Evolutionary conservation across 2,888 invertebrate species (phyloP).

Genomic region (Listrodromus nycthemerus): DNA sequence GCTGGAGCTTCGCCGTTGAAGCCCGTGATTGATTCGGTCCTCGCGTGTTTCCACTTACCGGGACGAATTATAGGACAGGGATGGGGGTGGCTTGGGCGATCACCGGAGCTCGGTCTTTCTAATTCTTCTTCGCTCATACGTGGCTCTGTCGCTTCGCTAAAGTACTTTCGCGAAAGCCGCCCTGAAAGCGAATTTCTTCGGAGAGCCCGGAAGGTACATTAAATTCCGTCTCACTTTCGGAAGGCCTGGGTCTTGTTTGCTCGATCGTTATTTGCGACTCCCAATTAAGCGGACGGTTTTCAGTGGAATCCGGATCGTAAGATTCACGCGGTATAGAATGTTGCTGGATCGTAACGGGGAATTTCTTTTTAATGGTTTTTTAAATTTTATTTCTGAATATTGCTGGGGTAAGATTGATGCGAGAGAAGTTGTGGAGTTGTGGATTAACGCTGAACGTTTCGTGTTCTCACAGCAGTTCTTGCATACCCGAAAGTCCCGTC

Average conservation of each 20-base stretch:
- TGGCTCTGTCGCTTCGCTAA: conserved; percentile 12
- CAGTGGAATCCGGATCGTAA: background rate
- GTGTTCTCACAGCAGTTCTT: too few relatives aligned
- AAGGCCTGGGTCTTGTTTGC: background rate
- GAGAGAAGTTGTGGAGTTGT: too few relatives aligned
- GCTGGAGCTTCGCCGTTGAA: conserved; percentile 54
- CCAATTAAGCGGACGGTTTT: conserved; percentile 29
- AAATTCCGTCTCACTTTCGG: background rate
- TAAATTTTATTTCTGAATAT: too few relatives aligned
- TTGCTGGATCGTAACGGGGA: too few relatives aligned
- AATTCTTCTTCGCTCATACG: background rate
- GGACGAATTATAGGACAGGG: conserved; percentile 59
- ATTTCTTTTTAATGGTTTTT: too few relatives aligned
- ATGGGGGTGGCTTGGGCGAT: conserved; percentile 2
- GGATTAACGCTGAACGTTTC: too few relatives aligned
- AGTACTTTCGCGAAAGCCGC: conserved; percentile 25
- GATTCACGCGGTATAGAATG: background rate
- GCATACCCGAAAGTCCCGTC: too few relatives aligned
- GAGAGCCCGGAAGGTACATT: conserved; percentile 28
- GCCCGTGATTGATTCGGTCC: conserved; percentile 64
- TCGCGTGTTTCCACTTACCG: conserved; percentile 63
- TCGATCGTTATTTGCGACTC: conserved; percentile 28
- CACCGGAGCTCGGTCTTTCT: conserved; percentile 14
- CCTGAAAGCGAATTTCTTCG: conserved; percentile 25
- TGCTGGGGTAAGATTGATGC: too few relatives aligned